These are phyloP conservation scores for Cathartes aura DNA, from an alignment of 2,113 vertebrate species.

Conservation along the genomic window DNA sequence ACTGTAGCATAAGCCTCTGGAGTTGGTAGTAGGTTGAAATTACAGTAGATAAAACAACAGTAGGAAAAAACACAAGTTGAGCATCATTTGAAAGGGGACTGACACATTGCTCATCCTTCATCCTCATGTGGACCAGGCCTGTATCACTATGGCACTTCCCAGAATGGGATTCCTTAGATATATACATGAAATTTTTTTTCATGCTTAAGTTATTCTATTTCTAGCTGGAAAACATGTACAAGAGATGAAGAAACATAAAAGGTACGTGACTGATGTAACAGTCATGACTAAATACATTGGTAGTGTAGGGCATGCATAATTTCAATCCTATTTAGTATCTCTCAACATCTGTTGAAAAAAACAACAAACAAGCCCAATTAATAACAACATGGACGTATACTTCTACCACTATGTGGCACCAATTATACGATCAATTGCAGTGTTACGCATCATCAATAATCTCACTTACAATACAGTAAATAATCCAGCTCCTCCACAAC, in stretches of 20 bases:
- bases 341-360: neutral
- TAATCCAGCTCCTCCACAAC: neutral
- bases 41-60: neutral
- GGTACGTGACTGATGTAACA: neutral
- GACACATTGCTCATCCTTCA: neutral
- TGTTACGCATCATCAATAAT: neutral
- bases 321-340: neutral
- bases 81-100: neutral
- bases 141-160: neutral
- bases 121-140: neutral
- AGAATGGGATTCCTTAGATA: neutral
- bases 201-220: neutral
- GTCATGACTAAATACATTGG: neutral
- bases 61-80: neutral
- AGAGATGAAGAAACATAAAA: neutral
- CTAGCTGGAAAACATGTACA: neutral
- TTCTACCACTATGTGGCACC: neutral
- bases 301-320: neutral
- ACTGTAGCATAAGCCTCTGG: neutral
- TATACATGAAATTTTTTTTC: neutral
- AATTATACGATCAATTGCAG: neutral
- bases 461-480: neutral
- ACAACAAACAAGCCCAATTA: neutral
- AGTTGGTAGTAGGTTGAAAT: conserved; percentile 10
- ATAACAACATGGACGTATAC: neutral